Conservation (phyloP, 1,140 invertebrate genomes). For the Atta cephalotes region DNA sequence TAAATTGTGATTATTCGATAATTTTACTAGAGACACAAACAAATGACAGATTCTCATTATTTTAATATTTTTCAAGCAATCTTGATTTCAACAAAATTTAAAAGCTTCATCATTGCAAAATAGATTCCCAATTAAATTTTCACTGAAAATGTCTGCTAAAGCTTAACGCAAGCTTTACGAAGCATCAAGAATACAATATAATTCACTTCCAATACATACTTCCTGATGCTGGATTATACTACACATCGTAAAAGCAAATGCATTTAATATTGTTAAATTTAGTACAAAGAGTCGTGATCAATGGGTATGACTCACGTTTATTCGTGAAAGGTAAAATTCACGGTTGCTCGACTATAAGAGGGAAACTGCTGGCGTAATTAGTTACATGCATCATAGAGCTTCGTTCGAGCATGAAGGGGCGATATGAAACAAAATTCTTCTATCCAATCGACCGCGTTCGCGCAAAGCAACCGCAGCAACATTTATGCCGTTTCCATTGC, state of each 20-base stretch:
- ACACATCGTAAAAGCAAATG: constrained; percentile 5
- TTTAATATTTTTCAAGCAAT: not conserved
- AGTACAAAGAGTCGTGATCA: constrained; percentile 32
- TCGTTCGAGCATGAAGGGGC: constrained; percentile 57
- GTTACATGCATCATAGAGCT: constrained; percentile 54
- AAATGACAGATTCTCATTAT: not conserved
- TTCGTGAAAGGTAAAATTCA: constrained; percentile 56
- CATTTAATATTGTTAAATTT: constrained; percentile 40
- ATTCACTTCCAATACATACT: not conserved
- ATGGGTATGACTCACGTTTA: not conserved
- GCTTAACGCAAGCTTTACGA: not conserved
- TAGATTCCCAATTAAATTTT: not conserved
- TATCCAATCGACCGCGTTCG: constrained; percentile 22
- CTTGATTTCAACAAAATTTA: not conserved
- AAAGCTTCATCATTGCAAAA: not conserved
- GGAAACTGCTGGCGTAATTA: constrained; percentile 65
- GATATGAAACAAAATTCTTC: constrained; percentile 66
- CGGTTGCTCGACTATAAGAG: constrained; percentile 32
- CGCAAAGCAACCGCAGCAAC: constrained; percentile 39
- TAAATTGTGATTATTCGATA: not conserved
- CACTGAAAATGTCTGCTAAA: not conserved
- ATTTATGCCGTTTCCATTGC: constrained; percentile 26
- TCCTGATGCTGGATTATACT: not conserved
- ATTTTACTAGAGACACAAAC: not conserved
- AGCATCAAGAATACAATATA: not conserved